Base-by-base conservation (phyloP, 2,888 invertebrate species). In the Scrobipalpa costella region DNA sequence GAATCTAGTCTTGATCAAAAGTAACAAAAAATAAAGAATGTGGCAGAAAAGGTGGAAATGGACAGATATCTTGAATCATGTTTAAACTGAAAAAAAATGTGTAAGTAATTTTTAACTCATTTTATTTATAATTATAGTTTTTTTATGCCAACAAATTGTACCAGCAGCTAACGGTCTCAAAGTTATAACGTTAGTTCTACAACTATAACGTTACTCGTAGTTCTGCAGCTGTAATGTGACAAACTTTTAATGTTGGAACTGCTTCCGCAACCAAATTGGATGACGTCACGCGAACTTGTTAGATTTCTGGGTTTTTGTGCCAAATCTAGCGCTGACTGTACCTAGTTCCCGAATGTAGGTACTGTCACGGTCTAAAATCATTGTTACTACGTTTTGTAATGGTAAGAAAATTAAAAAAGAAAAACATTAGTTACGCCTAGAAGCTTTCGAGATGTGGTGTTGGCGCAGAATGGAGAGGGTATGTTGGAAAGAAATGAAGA, bases 181-280 rank as follows among this genome's bases (percentile, higher is more conserved):
- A 55, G 8, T 33, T 55, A 33, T 34, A 33, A 55, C 34, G 55
- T 55, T 55, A 34, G 34, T 55, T 52, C 55, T 55, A 55, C 55
- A 55, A 5, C 27, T 27, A 27, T 27, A 27, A 27, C 27, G 27
- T 27, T 27, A 27, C 27, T 27, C 27, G 27, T 49, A 19, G 19
- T 55, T 52, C 27, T 55, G n/a, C 55, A 34, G 34, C 7, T 34
- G n/a, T 33, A 34, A 34, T 34, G 55, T 17, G 55, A 55, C 55
- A 55, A 49, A 55, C 33, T 55, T 55, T 55, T 55, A 34, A 55
- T 34, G 33, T n/a, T 27, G 27, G 21, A 55, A 15, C 15, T 15
- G 55, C 34, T 34, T 55, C 55, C 55, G 34, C 8, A 34, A 27
- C 34, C 55, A 34, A 55, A 55, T 55, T 55, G 55, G 55, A 34